phyloP scores from a whole-genome alignment of 1,140 invertebrate genomes.

The Littorina saxatilis region DNA sequence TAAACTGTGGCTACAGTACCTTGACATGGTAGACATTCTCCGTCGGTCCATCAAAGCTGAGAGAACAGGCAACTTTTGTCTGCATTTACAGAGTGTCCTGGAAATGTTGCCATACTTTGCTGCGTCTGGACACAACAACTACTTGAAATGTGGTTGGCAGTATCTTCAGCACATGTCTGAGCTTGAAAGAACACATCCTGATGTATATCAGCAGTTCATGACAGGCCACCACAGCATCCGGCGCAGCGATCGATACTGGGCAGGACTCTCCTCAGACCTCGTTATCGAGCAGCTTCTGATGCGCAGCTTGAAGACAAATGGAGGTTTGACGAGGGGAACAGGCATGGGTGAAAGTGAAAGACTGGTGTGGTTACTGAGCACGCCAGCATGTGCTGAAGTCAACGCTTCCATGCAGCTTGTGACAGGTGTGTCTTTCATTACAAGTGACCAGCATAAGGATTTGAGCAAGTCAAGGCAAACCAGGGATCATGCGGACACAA shows the following conservation, averaged over 20 bases:
- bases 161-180: conserved; percentile 75
- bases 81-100: too few species aligned
- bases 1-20: conserved; percentile 48
- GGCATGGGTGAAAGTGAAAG: too few species aligned
- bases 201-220: neutral
- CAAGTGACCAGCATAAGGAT: too few species aligned
- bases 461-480: neutral
- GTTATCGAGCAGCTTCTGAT: too few species aligned
- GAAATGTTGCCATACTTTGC: too few species aligned
- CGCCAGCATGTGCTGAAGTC: neutral
- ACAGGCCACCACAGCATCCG: conserved; percentile 16
- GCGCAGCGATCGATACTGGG: conserved; percentile 14
- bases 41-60: too few species aligned
- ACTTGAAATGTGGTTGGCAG: conserved; percentile 75
- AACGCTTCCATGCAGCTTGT: too few species aligned
- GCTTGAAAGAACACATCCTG: conserved; percentile 46
- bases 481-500: neutral
- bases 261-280: too few species aligned
- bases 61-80: too few species aligned
- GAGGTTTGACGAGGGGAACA: too few species aligned
- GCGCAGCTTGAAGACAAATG: too few species aligned
- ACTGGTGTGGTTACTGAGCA: conserved; percentile 4
- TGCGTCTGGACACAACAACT: conserved; percentile 74
- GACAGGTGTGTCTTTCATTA: too few species aligned
- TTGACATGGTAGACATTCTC: conserved; percentile 63